Evolutionary conservation across 2,113 vertebrate species (phyloP).

Genomic region (rat (Rattus norvegicus)): GRCr8 NC_086023.1:56018001-56018500

Average conservation of each 20-base stretch:
- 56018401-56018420: not conserved
- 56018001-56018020: not conserved
- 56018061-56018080: not conserved
- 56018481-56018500: not conserved
- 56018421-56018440: not conserved
- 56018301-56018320: not conserved
- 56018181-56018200: not conserved
- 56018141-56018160: not conserved
- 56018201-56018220: not conserved
- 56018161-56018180: not conserved
- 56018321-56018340: not conserved
- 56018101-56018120: not conserved
- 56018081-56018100: not conserved
- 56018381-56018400: not conserved
- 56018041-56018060: not conserved
- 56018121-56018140: not conserved
- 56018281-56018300: not conserved
- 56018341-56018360: not conserved
- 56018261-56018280: not conserved
- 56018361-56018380: not conserved
- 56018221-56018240: not conserved
- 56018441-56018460: not conserved
- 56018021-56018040: not conserved
- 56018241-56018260: not conserved
- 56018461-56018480: not conserved